A percentile compares a stretch with the other conserved stretches of the same genome.
phyloP scores from a whole-genome alignment of 2,888 invertebrate genomes.

The Cerceris rybyensis region DNA sequence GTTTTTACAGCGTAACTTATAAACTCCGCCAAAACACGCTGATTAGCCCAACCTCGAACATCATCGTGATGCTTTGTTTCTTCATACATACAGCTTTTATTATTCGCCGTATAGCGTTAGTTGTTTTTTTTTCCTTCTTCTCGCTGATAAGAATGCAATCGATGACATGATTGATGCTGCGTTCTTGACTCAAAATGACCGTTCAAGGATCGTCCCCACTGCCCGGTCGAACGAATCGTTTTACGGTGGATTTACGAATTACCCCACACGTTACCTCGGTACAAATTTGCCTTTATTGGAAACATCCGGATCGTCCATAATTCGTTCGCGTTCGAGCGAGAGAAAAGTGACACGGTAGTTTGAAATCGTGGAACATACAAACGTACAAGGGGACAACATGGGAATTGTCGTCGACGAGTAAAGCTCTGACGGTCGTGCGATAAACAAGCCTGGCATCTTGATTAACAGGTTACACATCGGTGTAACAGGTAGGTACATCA shows the following conservation, averaged over 20 bases:
- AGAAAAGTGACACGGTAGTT: not conserved
- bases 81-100: no score
- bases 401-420: constrained; percentile 3
- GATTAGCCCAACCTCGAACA: no score
- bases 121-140: not conserved
- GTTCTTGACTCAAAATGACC: constrained; percentile 38
- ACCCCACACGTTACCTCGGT: constrained; percentile 39
- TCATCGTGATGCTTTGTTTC: no score
- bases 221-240: constrained; percentile 30
- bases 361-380: not conserved
- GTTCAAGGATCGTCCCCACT: constrained; percentile 35
- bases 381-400: not conserved
- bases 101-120: not conserved
- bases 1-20: not conserved
- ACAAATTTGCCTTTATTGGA: constrained; percentile 36
- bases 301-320: constrained; percentile 32
- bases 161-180: constrained; percentile 3
- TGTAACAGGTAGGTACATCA: constrained; percentile 11
- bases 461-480: constrained; percentile 12
- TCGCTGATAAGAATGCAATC: constrained; percentile 15
- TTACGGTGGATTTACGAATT: constrained; percentile 41
- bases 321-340: constrained; percentile 8
- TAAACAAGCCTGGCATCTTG: constrained; percentile 14
- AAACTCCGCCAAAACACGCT: not conserved
- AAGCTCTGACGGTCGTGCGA: constrained; percentile 5